Base-by-base conservation (phyloP, 2,888 invertebrate genomes). In the Agrilus cyanescens region DNA sequence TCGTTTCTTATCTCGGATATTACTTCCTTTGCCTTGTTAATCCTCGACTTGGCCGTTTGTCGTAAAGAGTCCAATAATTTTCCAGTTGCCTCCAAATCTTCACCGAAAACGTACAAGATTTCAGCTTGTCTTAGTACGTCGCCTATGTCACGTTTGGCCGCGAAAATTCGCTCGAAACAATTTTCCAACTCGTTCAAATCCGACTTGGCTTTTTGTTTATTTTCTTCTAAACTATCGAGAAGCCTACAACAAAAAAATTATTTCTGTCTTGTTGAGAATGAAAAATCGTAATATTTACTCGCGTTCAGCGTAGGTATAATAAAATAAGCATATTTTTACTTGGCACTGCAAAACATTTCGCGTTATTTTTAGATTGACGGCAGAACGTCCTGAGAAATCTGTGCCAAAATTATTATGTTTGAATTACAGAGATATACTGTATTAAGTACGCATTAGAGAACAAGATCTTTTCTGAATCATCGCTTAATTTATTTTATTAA, bases 151-250 rank as follows among this genome's bases (percentile, higher is more conserved):
- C 77, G 76, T 58, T 80, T 79, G 62, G 82, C 73, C 57, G 76
- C 71, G 50, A 80, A 76, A 59, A 85, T 80, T 58, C 75, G 76
- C 59, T 73, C 74, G 64, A 86, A 79, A 61, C 80, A 74, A 59
- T 75, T 73, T 60, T 83, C 80, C 65, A 93, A 82, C 68, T 81
- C 78, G 59, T 79, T 74, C 61, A 87, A 75, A 65, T 87, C 83
- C 60, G 78, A 76, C 66, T 74, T 76, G 60, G 82, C 76, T 67
- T 83, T 84, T 57, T 75, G 73, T 63, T 80, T 76, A 71, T 83
- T 85, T 63, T 80, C 81, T 69, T 78, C 78, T 60, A 89, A 72
- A 60, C 78, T 78, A 65, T 79, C 78, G 73, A 82, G 78, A 75
- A 89, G 84, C 78, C 89, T 90, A 73, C 46, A 70, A 65, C 18